phyloP scores from a whole-genome alignment of 2,113 vertebrate species.

The Nibea albiflora region DNA sequence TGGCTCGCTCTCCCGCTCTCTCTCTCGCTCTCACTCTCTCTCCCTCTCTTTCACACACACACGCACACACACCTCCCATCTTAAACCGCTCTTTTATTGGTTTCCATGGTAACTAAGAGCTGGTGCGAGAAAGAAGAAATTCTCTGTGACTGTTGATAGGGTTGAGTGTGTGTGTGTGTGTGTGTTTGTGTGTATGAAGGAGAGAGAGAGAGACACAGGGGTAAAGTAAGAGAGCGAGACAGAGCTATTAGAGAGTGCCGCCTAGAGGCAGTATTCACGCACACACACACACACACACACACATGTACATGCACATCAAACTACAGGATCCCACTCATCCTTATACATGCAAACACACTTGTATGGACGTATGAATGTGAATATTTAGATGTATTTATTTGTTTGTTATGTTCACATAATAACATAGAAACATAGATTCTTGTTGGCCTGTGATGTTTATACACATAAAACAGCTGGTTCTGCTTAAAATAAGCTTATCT shows the following conservation, averaged over 20 bases:
- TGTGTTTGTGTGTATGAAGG: not conserved
- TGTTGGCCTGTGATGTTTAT: not conserved
- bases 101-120: slow-evolving; percentile 85
- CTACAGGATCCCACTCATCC: not conserved
- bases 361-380: not conserved
- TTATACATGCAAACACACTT: not conserved
- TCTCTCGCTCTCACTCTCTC: slow-evolving; percentile 1
- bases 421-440: not conserved
- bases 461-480: not conserved
- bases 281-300: not conserved
- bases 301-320: not conserved
- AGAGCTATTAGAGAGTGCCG: slow-evolving; percentile 70
- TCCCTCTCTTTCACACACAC: slow-evolving; percentile 19
- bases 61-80: slow-evolving; percentile 64
- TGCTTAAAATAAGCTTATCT: not conserved
- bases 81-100: slow-evolving; percentile 82
- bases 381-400: not conserved
- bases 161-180: slow-evolving; percentile 51
- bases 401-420: not conserved
- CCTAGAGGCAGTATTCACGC: slow-evolving; percentile 66
- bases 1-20: slow-evolving; percentile 17
- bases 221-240: slow-evolving; percentile 40
- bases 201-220: slow-evolving; percentile 31
- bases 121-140: slow-evolving; percentile 80
- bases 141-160: slow-evolving; percentile 81